Evolutionary conservation across 2,797 vertebrate species (phyloP).

Genomic region (Petrocephalus schoutedeni): DNA sequence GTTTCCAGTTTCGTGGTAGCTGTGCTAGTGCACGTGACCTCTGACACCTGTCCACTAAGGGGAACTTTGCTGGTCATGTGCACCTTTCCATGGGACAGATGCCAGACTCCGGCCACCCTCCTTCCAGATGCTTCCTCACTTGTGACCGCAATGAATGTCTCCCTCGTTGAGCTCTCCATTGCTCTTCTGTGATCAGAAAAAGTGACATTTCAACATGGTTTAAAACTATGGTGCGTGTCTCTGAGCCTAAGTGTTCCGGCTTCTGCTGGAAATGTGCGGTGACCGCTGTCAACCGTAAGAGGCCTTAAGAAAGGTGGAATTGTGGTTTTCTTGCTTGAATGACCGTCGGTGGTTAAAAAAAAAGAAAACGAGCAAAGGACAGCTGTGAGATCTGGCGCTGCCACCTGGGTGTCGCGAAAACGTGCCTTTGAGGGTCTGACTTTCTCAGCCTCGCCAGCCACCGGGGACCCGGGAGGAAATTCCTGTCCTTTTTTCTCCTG

Average conservation of each 20-base stretch:
- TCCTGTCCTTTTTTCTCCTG: not conserved
- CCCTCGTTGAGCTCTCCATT: not conserved
- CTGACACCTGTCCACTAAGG: not conserved
- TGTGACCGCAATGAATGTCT: not conserved
- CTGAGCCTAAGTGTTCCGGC: not conserved
- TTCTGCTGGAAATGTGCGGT: not conserved
- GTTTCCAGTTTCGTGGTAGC: constrained; percentile 17
- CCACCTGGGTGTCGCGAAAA: not conserved
- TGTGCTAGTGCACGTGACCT: not conserved
- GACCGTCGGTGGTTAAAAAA: not conserved
- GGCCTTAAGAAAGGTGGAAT: not conserved
- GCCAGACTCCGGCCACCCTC: not conserved
- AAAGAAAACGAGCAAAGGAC: not conserved
- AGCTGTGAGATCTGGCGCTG: not conserved
- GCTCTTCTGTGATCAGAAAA: not conserved
- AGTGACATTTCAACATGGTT: not conserved
- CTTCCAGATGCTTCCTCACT: not conserved
- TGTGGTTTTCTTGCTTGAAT: not conserved
- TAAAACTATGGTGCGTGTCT: not conserved
- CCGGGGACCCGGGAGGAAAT: not conserved
- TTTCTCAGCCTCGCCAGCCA: not conserved
- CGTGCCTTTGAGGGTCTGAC: not conserved
- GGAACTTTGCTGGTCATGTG: not conserved
- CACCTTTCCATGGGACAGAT: not conserved
- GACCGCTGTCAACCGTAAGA: not conserved